A percentile compares a stretch with the other conserved stretches of the same genome.
These are phyloP conservation scores for Murina feae DNA, from an alignment of 2,113 vertebrate species.

Conservation along the genomic window DNA sequence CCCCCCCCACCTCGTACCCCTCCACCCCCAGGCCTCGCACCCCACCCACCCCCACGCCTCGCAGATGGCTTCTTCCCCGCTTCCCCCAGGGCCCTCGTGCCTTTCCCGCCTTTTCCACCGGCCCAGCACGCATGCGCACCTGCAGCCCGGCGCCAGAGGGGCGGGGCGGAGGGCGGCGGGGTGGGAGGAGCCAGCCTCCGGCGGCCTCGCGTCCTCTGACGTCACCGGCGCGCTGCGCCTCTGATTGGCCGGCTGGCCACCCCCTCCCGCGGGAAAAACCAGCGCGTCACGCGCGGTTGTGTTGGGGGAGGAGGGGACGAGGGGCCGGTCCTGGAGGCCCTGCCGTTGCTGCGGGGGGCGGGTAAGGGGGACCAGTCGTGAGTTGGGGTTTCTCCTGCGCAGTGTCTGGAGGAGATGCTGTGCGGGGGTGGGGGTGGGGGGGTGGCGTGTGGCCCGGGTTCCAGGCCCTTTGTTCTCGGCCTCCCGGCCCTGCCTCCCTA, in stretches of 20 bases:
- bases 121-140: background rate
- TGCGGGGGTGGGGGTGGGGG: too few relatives aligned
- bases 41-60: too few relatives aligned
- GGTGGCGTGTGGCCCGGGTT: background rate
- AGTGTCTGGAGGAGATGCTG: too few relatives aligned
- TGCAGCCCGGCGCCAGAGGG: too few relatives aligned
- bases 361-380: background rate
- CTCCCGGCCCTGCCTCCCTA: too few relatives aligned
- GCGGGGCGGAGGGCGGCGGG: too few relatives aligned
- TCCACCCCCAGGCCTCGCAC: too few relatives aligned
- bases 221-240: background rate
- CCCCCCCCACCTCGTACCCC: background rate
- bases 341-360: background rate
- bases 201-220: background rate
- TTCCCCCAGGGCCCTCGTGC: fast-evolving
- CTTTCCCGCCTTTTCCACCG: background rate
- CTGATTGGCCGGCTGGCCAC: background rate
- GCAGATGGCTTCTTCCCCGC: background rate
- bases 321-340: fast-evolving
- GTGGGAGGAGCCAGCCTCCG: fast-evolving
- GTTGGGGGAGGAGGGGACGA: fast-evolving
- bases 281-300: fast-evolving
- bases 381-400: fast-evolving
- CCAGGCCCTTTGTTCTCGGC: background rate
- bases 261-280: background rate